Percentiles rank a stretch among this genome's conserved stretches.
These are phyloP conservation scores for Astyanax mexicanus DNA, from an alignment of 2,797 vertebrate species.

Conservation along the genomic window DNA sequence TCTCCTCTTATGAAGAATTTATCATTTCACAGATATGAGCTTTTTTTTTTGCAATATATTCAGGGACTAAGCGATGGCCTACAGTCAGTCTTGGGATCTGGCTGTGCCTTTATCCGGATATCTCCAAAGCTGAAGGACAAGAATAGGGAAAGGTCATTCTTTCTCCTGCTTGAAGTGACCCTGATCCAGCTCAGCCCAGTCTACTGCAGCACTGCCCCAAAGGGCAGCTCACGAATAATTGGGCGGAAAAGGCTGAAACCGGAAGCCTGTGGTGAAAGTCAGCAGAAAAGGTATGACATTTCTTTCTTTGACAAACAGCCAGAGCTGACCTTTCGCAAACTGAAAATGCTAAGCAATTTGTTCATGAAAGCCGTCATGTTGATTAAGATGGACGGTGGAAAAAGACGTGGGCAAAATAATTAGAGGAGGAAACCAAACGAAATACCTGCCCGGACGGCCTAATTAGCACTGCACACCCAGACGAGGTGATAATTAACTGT, in stretches of 20 bases:
- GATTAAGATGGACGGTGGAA: constrained; percentile 51
- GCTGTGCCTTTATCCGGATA: constrained; percentile 4
- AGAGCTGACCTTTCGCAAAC: constrained; percentile 71
- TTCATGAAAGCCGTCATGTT: constrained; percentile 45
- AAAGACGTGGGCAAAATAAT: constrained; percentile 41
- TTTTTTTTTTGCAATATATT: neutral
- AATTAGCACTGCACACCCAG: constrained; percentile 21
- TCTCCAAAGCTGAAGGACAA: constrained; percentile 20
- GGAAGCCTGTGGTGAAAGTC: constrained; percentile 52
- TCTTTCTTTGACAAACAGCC: constrained; percentile 64
- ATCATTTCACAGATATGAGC: neutral
- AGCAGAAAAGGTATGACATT: constrained; percentile 60
- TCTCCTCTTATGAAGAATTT: neutral
- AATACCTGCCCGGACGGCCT: constrained; percentile 17
- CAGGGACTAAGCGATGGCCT: neutral
- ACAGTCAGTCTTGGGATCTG: constrained; percentile 6
- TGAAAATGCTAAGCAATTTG: constrained; percentile 50
- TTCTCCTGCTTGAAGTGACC: constrained; percentile 36
- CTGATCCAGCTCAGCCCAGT: constrained; percentile 33
- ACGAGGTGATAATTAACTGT: constrained; percentile 27
- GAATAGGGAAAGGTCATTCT: constrained; percentile 52
- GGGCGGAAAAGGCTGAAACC: constrained; percentile 47
- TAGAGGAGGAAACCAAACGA: neutral
- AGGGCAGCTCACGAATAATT: constrained; percentile 73
- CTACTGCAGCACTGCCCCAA: constrained; percentile 52